Conservation (phyloP, 2,113 vertebrate species). For the Pteruthius melanotis region DNA sequence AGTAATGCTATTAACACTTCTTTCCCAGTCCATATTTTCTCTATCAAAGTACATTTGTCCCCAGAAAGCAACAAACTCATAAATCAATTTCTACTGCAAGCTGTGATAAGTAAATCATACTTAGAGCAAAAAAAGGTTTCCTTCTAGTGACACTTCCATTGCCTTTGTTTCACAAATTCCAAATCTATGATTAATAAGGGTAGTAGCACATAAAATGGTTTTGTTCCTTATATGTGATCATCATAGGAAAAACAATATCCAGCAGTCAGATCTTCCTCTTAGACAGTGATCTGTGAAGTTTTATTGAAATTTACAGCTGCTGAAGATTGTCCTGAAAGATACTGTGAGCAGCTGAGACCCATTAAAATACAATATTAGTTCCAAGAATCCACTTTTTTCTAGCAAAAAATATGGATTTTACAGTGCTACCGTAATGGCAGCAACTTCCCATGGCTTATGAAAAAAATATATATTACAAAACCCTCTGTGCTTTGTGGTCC, state of each 20-base stretch:
- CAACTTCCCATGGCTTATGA: neutral
- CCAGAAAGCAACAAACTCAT: conserved; percentile 44
- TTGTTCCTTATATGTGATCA: neutral
- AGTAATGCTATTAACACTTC: neutral
- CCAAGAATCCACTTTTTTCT: neutral
- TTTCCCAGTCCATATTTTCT: neutral
- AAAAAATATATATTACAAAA: neutral
- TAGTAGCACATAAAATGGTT: neutral
- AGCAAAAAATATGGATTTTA: neutral
- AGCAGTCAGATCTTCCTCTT: neutral
- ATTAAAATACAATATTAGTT: conserved; percentile 2
- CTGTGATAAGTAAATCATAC: conserved; percentile 44
- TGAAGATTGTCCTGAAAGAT: conserved; percentile 10
- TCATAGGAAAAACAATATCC: conserved; percentile 22
- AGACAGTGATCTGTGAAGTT: conserved; percentile 1
- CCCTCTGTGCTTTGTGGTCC: neutral
- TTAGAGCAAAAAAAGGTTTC: conserved; percentile 38
- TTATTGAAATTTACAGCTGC: conserved; percentile 30
- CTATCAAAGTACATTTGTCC: conserved; percentile 11
- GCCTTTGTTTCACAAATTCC: conserved; percentile 34
- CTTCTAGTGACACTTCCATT: conserved; percentile 25
- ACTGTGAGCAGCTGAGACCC: neutral
- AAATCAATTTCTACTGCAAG: conserved; percentile 33
- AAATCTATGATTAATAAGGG: conserved; percentile 26
- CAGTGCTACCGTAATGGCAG: neutral